These are phyloP conservation scores for Carcina quercana DNA, from an alignment of 2,888 invertebrate species.

Conservation along the genomic window DNA sequence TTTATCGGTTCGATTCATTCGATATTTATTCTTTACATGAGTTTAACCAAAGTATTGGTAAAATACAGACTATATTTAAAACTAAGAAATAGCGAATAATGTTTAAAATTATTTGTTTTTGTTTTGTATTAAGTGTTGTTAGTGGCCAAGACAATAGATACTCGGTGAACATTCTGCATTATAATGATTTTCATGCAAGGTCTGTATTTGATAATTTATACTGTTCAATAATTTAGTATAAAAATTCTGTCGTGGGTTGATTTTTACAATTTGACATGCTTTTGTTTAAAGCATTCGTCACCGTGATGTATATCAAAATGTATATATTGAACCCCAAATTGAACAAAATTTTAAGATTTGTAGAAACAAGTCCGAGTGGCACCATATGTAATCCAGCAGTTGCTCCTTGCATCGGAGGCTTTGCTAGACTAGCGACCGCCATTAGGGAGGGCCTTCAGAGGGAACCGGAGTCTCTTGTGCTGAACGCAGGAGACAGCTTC, in stretches of 20 bases:
- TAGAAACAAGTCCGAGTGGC: conserved; percentile 73
- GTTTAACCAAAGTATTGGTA: no score
- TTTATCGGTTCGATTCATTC: no score
- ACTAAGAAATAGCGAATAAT: conserved; percentile 19
- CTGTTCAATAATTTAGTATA: no score
- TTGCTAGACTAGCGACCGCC: conserved; percentile 77
- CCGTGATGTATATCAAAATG: no score
- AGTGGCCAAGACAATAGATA: conserved; percentile 28
- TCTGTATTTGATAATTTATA: no score
- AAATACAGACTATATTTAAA: no score
- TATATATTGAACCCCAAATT: no score
- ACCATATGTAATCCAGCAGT: conserved; percentile 64
- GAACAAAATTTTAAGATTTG: conserved; percentile 60
- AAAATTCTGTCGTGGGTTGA: no score
- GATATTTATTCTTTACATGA: no score
- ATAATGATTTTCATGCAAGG: conserved; percentile 65
- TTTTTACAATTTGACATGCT: no score
- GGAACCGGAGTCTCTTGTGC: conserved; percentile 77
- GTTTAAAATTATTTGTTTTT: conserved; percentile 17
- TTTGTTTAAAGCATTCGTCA: no score
- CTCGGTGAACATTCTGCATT: conserved; percentile 53
- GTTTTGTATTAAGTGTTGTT: conserved; percentile 19
- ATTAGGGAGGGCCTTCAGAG: conserved; percentile 50
- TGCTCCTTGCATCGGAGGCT: conserved; percentile 79
- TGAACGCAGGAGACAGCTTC: conserved; percentile 81